Base-by-base conservation (phyloP, 2,113 vertebrate genomes). In the Xerus inauris region DNA sequence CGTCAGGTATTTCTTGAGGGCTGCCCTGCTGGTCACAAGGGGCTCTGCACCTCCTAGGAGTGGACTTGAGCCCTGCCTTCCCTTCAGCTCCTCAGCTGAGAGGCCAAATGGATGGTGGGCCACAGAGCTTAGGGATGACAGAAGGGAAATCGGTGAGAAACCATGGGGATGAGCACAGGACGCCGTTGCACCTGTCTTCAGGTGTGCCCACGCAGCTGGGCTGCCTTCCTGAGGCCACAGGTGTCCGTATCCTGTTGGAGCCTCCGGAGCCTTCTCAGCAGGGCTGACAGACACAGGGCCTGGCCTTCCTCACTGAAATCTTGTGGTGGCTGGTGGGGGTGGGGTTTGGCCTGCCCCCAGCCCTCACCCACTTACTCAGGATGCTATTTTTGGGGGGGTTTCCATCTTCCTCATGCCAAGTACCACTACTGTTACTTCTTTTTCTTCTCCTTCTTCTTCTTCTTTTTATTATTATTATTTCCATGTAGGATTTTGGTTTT, bases 151-250 rank as follows among this genome's bases (percentile, higher is more conserved):
- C 38, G 8, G 32, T 7, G 6, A 47, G 28, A 45, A 65, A 24
- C 42, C 85, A 0, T 0, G 0, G 0, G 6, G 35, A 26, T 45
- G 20, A 13, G 30, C 14, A 49, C 77, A 32, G 24, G 75, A 38
- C 80, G 17, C 65, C 77, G 14, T 42, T 4, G 13, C 64, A 5
- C 40, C 40, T 28, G 54, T 49, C 71, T 47, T 42, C 32, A 32
- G 38, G 28, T 28, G 4, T 8, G 26, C 54, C 20, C 4, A 8
- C 3, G 42, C 10, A 16, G 22, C 67, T 7, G 28, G 5, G 12
- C 45, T 69, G 81, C 30, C 73, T 93, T 65, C 73, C 40, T n/a
- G 22, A 14, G 51, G 54, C 38, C n/a, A 38, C 45, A 30, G 51
- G 20, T 57, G 11, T 35, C 40, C 20, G 24, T 62, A 8, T 32